Percentiles rank a stretch among this genome's conserved stretches.
phyloP scores from a whole-genome alignment of 30 jellyfish, hydroid and myxozoan species.

The Hydra vulgaris region DNA sequence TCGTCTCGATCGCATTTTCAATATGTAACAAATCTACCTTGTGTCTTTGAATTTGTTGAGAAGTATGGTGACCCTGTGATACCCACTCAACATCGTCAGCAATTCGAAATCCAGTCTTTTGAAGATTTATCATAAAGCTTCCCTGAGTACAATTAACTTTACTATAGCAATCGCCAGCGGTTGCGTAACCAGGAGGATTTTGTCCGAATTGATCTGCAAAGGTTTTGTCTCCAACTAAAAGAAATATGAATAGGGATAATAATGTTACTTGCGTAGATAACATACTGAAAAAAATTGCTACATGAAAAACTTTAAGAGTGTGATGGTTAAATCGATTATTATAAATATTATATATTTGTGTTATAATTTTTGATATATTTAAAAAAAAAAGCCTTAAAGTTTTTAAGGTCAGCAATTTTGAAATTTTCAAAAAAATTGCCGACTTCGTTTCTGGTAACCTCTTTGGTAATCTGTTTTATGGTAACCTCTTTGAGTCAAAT shows the following conservation, averaged over 20 bases:
- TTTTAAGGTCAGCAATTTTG: too few species aligned
- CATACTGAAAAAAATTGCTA: too few species aligned
- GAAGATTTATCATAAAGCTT: conserved; percentile 63
- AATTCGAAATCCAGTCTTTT: conserved; percentile 63
- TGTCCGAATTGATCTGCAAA: conserved; percentile 94
- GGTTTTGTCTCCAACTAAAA: conserved; percentile 79
- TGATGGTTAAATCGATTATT: too few species aligned
- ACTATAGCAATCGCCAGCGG: conserved; percentile 96
- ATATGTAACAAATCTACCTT: conserved; percentile 29
- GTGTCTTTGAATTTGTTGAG: conserved; percentile 53
- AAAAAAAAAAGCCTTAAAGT: too few species aligned
- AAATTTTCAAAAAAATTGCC: too few species aligned
- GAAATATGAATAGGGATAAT: background rate
- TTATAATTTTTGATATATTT: too few species aligned
- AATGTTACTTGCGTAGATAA: too few species aligned
- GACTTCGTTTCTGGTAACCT: too few species aligned
- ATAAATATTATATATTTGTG: too few species aligned
- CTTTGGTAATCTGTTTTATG: too few species aligned
- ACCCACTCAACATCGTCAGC: conserved; percentile 81
- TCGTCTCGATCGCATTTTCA: background rate
- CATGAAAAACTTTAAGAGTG: too few species aligned
- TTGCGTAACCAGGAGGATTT: conserved; percentile 93
- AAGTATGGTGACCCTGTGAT: conserved; percentile 72
- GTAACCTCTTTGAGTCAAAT: too few species aligned
- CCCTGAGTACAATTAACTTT: conserved; percentile 89